Percentiles rank a stretch among this genome's conserved stretches.
Conservation (phyloP, 1,140 invertebrate species). For the Augochlora pura region DNA sequence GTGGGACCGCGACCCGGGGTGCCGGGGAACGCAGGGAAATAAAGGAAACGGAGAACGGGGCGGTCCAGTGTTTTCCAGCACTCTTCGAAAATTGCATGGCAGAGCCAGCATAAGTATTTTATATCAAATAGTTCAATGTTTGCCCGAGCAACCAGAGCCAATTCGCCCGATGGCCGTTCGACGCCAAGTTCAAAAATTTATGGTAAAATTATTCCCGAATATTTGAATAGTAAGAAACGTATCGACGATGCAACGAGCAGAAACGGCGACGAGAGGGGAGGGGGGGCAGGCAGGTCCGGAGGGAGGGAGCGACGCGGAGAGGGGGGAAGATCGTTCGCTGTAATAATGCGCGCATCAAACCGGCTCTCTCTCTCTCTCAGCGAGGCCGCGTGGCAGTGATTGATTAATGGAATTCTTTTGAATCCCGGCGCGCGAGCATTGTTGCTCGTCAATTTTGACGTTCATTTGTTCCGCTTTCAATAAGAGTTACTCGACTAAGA, state of each 20-base stretch:
- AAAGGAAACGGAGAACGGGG: slow-evolving; percentile 2
- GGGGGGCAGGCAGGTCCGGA: too few relatives aligned
- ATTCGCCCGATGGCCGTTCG: slow-evolving; percentile 65
- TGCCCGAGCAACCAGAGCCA: slow-evolving; percentile 67
- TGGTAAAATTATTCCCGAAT: slow-evolving; percentile 70
- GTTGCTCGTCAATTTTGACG: slow-evolving; percentile 7
- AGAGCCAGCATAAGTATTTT: slow-evolving; percentile 68
- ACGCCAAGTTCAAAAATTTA: slow-evolving; percentile 69
- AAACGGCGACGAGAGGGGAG: not conserved
- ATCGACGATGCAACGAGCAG: not conserved
- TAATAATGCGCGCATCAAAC: slow-evolving; percentile 26
- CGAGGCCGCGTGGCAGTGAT: slow-evolving; percentile 16
- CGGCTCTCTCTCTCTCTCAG: too few relatives aligned
- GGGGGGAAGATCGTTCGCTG: slow-evolving; percentile 34
- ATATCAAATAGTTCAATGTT: slow-evolving; percentile 72
- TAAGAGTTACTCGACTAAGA: not conserved
- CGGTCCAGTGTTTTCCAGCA: slow-evolving; percentile 65
- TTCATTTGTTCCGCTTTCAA: slow-evolving; percentile 9
- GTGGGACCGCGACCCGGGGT: not conserved
- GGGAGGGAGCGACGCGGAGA: not conserved
- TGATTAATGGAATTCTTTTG: slow-evolving; percentile 42
- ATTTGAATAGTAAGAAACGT: slow-evolving; percentile 60
- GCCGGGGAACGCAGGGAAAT: slow-evolving; percentile 7
- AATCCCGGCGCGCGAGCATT: slow-evolving; percentile 15
- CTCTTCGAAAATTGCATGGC: slow-evolving; percentile 70